Conservation (phyloP, 2,797 vertebrate species). For the Sebastes umbrosus region DNA sequence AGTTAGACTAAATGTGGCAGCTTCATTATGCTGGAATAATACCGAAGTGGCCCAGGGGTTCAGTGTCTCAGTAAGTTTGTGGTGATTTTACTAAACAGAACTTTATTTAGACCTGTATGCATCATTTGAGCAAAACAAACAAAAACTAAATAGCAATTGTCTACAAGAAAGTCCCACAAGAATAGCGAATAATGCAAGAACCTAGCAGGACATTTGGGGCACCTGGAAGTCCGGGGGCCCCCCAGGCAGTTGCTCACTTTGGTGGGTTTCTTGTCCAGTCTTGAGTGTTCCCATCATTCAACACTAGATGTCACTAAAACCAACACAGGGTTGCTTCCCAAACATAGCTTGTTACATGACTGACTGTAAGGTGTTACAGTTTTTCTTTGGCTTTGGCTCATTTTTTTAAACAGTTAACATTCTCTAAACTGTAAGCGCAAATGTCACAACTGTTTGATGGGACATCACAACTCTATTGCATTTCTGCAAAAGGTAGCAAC, state of each 20-base stretch:
- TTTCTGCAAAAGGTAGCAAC: too few relatives aligned
- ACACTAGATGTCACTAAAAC: conserved; percentile 52
- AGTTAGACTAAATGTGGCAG: background rate
- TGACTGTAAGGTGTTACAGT: background rate
- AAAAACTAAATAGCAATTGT: background rate
- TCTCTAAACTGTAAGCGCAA: too few relatives aligned
- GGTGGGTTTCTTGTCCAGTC: background rate
- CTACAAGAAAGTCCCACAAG: background rate
- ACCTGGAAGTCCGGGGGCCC: too few relatives aligned
- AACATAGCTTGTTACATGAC: background rate
- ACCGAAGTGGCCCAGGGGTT: background rate
- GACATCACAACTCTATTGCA: too few relatives aligned
- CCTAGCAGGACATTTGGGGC: background rate
- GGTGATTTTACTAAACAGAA: background rate
- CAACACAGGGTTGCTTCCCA: background rate
- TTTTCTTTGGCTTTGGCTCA: too few relatives aligned
- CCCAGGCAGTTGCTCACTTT: background rate
- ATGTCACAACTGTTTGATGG: too few relatives aligned
- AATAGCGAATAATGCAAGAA: background rate
- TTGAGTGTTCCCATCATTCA: background rate
- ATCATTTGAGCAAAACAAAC: background rate
- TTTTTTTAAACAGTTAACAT: too few relatives aligned
- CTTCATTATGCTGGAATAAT: background rate
- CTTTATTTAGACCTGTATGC: background rate
- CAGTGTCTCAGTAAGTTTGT: background rate